Percentiles rank a stretch among this genome's conserved stretches.
Evolutionary conservation across 2,113 vertebrate species (phyloP).

Genomic region (Pelodiscus sinensis): DNA sequence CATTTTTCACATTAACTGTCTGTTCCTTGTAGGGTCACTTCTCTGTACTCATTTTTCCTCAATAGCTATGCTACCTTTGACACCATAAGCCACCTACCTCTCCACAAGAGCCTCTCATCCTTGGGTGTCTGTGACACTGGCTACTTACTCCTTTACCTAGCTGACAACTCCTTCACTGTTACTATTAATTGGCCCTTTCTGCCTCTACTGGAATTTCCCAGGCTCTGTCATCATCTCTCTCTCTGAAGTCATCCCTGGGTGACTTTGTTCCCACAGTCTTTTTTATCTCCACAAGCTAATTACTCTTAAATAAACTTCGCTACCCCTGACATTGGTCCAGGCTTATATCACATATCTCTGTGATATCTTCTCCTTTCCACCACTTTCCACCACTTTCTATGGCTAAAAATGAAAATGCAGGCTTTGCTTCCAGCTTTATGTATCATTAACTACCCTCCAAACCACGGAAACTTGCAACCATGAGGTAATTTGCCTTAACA

Average conservation of each 20-base stretch:
- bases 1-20: constrained; percentile 59
- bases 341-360: background rate
- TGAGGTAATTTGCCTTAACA: background rate
- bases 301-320: background rate
- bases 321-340: background rate
- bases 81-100: constrained; percentile 24
- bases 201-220: background rate
- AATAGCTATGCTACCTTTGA: constrained; percentile 71
- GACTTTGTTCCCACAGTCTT: background rate
- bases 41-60: constrained; percentile 59
- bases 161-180: constrained; percentile 35
- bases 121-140: constrained; percentile 49
- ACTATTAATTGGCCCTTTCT: constrained; percentile 17
- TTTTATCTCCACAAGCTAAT: background rate
- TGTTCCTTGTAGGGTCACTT: constrained; percentile 64
- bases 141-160: constrained; percentile 35
- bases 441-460: background rate
- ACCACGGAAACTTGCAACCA: background rate
- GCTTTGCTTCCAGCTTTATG: background rate
- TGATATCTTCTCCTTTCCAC: background rate
- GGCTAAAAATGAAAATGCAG: background rate
- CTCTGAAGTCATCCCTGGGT: background rate
- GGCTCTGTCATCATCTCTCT: constrained; percentile 24
- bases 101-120: constrained; percentile 47
- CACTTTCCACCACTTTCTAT: background rate